Evolutionary conservation across 2,113 vertebrate genomes (phyloP), one percentile per base, ranked within the genome.

Genomic region (Burhinus bistriatus): DNA sequence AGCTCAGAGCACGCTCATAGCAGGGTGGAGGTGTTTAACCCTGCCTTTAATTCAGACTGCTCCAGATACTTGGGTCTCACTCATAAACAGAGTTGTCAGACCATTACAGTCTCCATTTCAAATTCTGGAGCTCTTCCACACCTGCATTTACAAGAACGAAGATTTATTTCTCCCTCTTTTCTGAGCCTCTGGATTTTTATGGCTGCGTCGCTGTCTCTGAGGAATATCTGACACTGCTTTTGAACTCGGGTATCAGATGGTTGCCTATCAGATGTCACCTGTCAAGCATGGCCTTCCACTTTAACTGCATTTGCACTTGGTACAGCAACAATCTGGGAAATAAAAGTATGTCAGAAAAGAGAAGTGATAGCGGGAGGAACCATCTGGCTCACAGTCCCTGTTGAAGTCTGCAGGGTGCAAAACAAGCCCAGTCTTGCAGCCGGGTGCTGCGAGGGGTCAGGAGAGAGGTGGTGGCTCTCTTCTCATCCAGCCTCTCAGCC

Each of bases 371-470:
- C 4, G 0, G 45, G 45, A 82, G 47, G 15, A 77, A 26, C 21
- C 29, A 2, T 34, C 38, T 19, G 32, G 22, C 26, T 79, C 13
- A 0, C 4, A 1, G 26, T 6, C 5, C 26, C 20, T 16, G 11
- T 4, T 88, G 71, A 27, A 73, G 19, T 8, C 12, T 26, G 11
- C 2, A 15, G n/a, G 42, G 22, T 83, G 64, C 62, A 20, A 4
- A 40, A 38, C 10, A 26, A 79, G 11, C 49, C 42, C 42, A 40
- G 0, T 12, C 21, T 11, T 12, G 8, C 17, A 40, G 8, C 42
- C 9, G 8, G 10, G 22, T 83, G 36, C 61, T 61, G n/a, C 22
- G 6, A 40, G 20, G 32, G 10, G 6, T 26, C 1, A 0, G 62
- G 75, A 61, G 19, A 25, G 42, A 52, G n/a, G 20, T 32, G 32